Evolutionary conservation across 2,797 vertebrate species (phyloP).

Genomic region (Merluccius polli): DNA sequence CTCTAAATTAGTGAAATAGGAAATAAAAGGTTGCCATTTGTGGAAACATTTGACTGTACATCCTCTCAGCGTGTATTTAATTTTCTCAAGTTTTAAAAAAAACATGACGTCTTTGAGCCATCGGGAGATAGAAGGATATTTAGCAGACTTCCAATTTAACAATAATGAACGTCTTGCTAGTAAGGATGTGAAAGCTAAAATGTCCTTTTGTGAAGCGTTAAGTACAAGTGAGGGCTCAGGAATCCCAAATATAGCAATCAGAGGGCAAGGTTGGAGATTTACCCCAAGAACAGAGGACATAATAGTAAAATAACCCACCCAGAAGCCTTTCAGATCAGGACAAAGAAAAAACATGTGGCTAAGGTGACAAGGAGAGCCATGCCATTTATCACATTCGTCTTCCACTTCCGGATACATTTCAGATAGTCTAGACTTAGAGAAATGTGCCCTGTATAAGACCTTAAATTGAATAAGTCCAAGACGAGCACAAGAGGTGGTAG

Average conservation of each 20-base stretch:
- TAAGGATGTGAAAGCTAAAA: constrained; percentile 14
- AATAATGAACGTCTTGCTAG: constrained; percentile 4
- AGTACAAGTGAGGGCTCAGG: not conserved
- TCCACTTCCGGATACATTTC: not conserved
- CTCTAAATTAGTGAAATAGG: not conserved
- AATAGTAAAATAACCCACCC: not conserved
- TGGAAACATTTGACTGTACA: not conserved
- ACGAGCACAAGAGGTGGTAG: not conserved
- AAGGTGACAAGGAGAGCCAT: constrained; percentile 12
- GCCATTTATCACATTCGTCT: not conserved
- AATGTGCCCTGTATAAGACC: not conserved
- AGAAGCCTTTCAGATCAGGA: not conserved
- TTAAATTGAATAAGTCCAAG: not conserved
- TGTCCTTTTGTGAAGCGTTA: constrained; percentile 9
- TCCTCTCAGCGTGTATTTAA: not conserved
- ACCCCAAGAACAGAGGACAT: constrained; percentile 8
- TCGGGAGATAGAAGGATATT: constrained; percentile 1
- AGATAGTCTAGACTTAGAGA: not conserved
- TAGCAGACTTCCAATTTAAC: constrained; percentile 18
- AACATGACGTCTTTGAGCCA: constrained; percentile 8
- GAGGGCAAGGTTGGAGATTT: constrained; percentile 7
- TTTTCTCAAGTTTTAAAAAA: constrained; percentile 16
- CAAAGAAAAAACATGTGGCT: not conserved
- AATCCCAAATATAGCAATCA: constrained; percentile 13
- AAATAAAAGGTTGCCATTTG: not conserved